Conservation (phyloP, 2,797 vertebrate genomes). For the Scarus forsteni region DNA sequence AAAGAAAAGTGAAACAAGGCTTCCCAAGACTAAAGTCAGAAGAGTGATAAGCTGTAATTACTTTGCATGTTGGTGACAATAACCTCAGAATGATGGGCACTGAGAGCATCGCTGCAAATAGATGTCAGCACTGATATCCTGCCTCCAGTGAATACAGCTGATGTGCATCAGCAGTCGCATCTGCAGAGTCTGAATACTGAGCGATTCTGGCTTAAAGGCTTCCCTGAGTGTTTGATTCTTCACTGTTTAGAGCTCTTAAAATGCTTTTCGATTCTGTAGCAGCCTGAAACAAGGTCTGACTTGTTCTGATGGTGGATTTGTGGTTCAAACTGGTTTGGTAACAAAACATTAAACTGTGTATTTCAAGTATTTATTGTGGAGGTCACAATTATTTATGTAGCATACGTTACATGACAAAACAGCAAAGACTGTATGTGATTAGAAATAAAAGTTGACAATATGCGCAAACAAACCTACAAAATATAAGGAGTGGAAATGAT, state of each 20-base stretch:
- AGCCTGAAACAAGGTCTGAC: constrained; percentile 13
- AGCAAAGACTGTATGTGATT: too few relatives aligned
- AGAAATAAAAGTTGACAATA: too few relatives aligned
- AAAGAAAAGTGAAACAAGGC: constrained; percentile 31
- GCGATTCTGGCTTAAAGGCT: constrained; percentile 74
- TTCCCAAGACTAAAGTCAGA: constrained; percentile 24
- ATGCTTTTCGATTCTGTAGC: constrained; percentile 30
- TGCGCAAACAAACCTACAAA: too few relatives aligned
- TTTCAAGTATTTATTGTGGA: too few relatives aligned
- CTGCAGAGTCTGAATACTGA: constrained; percentile 77
- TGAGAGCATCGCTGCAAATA: constrained; percentile 56
- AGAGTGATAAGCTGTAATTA: constrained; percentile 66
- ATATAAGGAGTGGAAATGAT: too few relatives aligned
- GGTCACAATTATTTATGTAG: too few relatives aligned
- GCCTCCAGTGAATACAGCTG: constrained; percentile 64
- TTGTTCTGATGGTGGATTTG: constrained; percentile 26
- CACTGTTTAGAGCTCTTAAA: constrained; percentile 61
- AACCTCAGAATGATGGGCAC: constrained; percentile 58
- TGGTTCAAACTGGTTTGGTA: constrained; percentile 18
- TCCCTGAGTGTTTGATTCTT: constrained; percentile 66
- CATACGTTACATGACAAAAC: too few relatives aligned
- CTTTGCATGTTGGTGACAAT: constrained; percentile 61
- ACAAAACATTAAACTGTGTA: constrained; percentile 24
- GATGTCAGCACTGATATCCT: constrained; percentile 66
- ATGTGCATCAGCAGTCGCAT: constrained; percentile 76